Evolutionary conservation across 2,113 vertebrate genomes (phyloP).

Genomic region (Colaptes auratus): DNA sequence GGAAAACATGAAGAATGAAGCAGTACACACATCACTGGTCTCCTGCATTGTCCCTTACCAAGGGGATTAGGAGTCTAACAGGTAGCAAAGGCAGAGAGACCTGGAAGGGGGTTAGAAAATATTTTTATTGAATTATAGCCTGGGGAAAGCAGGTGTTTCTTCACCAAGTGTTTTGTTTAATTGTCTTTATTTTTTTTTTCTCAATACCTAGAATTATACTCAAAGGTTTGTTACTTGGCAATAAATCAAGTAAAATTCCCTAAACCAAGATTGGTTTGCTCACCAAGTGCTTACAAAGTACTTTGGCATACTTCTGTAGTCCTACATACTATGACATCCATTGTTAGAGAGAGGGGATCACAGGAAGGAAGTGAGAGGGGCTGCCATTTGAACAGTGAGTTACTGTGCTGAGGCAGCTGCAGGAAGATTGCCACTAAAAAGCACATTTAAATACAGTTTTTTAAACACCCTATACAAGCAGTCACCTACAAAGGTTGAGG

Average conservation of each 20-base stretch:
- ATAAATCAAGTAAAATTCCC: neutral
- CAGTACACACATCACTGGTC: fast-evolving
- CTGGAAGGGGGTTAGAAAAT: neutral
- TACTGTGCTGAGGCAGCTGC: neutral
- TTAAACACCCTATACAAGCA: neutral
- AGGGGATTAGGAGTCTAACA: neutral
- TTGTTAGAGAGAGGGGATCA: neutral
- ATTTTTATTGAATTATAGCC: neutral
- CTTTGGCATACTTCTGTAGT: neutral
- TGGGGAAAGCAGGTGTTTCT: neutral
- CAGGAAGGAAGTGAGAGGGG: neutral
- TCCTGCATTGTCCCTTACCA: neutral
- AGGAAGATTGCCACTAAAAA: neutral
- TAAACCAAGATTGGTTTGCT: neutral
- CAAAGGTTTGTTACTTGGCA: neutral
- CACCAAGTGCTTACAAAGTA: neutral
- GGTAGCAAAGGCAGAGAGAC: neutral
- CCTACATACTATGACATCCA: neutral
- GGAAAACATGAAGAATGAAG: neutral
- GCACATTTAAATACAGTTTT: neutral
- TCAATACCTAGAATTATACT: neutral
- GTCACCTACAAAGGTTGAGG: neutral
- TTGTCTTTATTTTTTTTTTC: neutral
- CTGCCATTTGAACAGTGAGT: neutral
- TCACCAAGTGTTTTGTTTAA: neutral